Percentiles rank a stretch among this genome's conserved stretches.
These are phyloP conservation scores for Dermatophagoides farinae DNA, from an alignment of 1,140 invertebrate genomes.

Conservation along the genomic window DNA sequence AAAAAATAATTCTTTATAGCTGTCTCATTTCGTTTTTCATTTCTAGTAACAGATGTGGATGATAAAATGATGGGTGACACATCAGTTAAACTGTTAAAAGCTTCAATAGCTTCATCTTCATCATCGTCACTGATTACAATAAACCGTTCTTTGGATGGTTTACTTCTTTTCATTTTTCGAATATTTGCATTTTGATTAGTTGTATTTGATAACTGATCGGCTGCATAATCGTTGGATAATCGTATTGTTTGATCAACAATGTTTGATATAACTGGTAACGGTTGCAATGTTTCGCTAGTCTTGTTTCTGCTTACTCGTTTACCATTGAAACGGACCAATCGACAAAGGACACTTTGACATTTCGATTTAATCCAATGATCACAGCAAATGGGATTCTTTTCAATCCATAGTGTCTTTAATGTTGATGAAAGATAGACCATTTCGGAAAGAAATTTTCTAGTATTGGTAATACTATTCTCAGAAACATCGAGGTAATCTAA, in stretches of 20 bases:
- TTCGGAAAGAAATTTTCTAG: neutral
- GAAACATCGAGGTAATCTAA: conserved; percentile 3
- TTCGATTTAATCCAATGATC: neutral
- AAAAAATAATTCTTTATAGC: neutral
- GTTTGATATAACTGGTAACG: too few species aligned
- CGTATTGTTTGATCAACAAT: too few species aligned
- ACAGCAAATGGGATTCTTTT: conserved; percentile 1
- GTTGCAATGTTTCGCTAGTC: too few species aligned
- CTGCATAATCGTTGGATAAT: neutral
- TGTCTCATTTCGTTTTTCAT: neutral
- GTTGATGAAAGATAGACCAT: neutral
- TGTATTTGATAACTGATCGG: neutral
- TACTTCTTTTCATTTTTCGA: neutral
- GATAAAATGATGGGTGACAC: too few species aligned
- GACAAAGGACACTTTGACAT: neutral
- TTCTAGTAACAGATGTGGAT: neutral
- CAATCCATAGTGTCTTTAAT: conserved; percentile 7
- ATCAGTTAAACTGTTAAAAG: too few species aligned
- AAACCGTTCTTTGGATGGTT: conserved; percentile 1
- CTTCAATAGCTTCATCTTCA: neutral
- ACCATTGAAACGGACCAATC: neutral
- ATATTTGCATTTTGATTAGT: neutral
- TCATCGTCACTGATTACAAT: neutral
- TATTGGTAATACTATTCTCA: neutral
- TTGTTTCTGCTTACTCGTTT: neutral